Evolutionary conservation across 1,140 invertebrate genomes (phyloP).

Genomic region (Pseudomyrmex sp.): DNA sequence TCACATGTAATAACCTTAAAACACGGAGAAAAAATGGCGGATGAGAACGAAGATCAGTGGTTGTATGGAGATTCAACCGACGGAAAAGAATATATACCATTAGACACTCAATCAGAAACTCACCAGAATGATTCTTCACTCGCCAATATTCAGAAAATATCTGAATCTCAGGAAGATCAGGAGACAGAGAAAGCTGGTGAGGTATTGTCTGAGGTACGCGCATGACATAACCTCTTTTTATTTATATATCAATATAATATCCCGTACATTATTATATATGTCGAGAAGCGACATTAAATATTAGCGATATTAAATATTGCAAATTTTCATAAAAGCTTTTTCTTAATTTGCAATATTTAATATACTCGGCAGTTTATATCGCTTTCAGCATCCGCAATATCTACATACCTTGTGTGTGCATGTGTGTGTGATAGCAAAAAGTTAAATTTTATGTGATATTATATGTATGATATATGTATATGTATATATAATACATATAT

Average conservation of each 20-base stretch:
- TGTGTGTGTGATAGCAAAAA: too few species aligned
- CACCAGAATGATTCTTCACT: conserved; percentile 76
- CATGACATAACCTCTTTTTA: conserved; percentile 72
- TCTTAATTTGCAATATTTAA: neutral
- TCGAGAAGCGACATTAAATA: neutral
- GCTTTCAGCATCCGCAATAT: too few species aligned
- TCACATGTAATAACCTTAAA: conserved; percentile 15
- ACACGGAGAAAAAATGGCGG: conserved; percentile 85
- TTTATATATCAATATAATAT: conserved; percentile 18
- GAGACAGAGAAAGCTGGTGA: conserved; percentile 66
- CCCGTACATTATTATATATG: neutral
- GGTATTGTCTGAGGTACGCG: conserved; percentile 62
- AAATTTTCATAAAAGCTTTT: neutral
- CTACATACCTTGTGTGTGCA: neutral
- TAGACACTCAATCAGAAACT: conserved; percentile 72
- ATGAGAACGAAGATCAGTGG: conserved; percentile 92
- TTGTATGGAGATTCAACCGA: conserved; percentile 88
- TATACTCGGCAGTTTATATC: neutral
- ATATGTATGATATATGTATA: too few species aligned
- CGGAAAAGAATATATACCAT: conserved; percentile 75
- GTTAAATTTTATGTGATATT: too few species aligned
- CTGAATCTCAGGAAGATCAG: conserved; percentile 67
- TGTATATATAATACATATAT: too few species aligned
- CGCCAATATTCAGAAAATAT: conserved; percentile 75
- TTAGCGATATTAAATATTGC: too few species aligned